Conservation (phyloP, 2,888 invertebrate species). For the Fissipunctia ypsillon region DNA sequence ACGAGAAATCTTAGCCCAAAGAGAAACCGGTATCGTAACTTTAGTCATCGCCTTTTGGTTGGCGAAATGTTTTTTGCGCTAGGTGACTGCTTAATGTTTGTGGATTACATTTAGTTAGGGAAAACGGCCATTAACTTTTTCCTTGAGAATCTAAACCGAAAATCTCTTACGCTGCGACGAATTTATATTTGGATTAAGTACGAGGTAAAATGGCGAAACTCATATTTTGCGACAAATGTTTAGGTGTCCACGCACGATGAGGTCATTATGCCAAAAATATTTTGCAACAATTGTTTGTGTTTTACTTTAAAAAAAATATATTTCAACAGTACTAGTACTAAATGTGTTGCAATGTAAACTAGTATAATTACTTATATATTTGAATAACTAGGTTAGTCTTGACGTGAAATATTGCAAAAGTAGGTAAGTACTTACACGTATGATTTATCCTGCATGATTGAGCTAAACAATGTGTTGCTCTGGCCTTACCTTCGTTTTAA, state of each 20-base stretch:
- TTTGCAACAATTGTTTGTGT: neutral
- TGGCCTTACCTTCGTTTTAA: constrained; percentile 9
- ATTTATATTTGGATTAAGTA: neutral
- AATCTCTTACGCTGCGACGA: neutral
- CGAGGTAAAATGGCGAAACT: neutral
- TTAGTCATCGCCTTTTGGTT: too few relatives aligned
- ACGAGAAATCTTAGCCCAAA: too few relatives aligned
- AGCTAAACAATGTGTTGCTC: neutral
- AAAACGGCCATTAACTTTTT: neutral
- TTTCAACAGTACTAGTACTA: neutral
- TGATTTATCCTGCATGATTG: constrained; percentile 14
- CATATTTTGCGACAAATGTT: neutral
- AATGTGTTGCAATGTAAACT: constrained; percentile 35
- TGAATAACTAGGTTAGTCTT: too few relatives aligned
- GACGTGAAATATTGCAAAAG: neutral
- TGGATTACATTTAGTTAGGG: too few relatives aligned
- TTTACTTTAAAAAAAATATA: neutral
- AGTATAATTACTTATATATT: constrained; percentile 22
- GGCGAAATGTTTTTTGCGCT: too few relatives aligned
- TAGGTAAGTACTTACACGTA: neutral
- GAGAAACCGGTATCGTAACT: too few relatives aligned
- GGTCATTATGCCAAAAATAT: neutral
- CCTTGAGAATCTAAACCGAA: neutral
- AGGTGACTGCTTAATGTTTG: too few relatives aligned
- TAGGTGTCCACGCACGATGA: neutral